Conservation (phyloP, 2,113 vertebrate species). For the Pluvianellus socialis region DNA sequence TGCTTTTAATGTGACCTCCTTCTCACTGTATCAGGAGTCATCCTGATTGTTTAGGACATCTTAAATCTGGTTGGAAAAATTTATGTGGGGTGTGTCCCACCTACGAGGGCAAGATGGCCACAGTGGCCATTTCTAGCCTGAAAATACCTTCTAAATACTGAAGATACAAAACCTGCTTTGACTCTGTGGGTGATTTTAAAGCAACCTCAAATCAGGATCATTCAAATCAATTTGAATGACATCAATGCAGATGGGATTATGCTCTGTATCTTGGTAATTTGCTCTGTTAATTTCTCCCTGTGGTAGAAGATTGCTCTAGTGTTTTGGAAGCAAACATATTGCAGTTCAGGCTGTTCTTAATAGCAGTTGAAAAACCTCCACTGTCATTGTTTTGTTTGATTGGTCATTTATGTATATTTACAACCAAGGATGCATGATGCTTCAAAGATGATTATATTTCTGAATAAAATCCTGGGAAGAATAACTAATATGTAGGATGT, state of each 20-base stretch:
- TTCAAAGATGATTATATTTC: background rate
- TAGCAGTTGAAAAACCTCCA: background rate
- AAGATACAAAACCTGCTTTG: background rate
- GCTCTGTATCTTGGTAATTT: background rate
- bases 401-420: slow-evolving; percentile 15
- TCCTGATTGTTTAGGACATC: background rate
- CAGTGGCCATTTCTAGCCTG: background rate
- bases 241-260: background rate
- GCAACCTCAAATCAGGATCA: background rate
- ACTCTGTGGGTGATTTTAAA: background rate
- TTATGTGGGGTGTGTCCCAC: background rate
- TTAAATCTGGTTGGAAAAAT: background rate
- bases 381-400: background rate
- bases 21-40: background rate
- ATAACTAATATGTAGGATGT: background rate
- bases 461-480: background rate
- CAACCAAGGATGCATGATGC: background rate
- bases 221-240: background rate
- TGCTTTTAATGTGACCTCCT: background rate
- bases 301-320: background rate
- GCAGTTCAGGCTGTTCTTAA: background rate
- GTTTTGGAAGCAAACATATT: background rate
- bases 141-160: background rate
- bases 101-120: background rate
- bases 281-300: background rate